Conservation (phyloP, 2,113 vertebrate genomes). For the Chauna torquata region DNA sequence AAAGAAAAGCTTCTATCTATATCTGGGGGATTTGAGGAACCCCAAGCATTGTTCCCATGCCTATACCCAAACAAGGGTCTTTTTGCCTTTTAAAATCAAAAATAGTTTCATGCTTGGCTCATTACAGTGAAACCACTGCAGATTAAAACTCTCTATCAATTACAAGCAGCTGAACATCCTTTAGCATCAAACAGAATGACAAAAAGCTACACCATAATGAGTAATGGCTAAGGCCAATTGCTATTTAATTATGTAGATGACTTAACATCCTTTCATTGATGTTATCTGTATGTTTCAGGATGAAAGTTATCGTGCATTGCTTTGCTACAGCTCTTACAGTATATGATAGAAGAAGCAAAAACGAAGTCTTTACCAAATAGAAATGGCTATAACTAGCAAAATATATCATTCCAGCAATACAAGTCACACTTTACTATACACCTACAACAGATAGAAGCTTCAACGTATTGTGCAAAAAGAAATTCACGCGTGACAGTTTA, state of each 20-base stretch:
- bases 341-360: conserved; percentile 12
- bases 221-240: conserved; percentile 64
- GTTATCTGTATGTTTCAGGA: conserved; percentile 47
- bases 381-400: conserved; percentile 6
- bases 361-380: conserved; percentile 22
- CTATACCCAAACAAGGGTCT: neutral
- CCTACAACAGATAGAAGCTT: neutral
- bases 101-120: conserved; percentile 48
- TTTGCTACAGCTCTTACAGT: conserved; percentile 23
- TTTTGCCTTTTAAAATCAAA: conserved; percentile 33
- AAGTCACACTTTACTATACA: neutral
- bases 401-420: neutral
- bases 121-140: conserved; percentile 54
- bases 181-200: conserved; percentile 74
- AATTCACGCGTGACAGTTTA: neutral
- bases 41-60: neutral
- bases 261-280: conserved; percentile 65
- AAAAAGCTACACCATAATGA: conserved; percentile 68
- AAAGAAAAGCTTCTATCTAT: conserved; percentile 17
- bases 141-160: conserved; percentile 67
- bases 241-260: conserved; percentile 74
- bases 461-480: neutral
- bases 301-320: conserved; percentile 50
- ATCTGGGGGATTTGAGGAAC: neutral
- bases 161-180: conserved; percentile 64